Conservation (phyloP, 2,113 vertebrate genomes). For the Anhinga rufa region DNA sequence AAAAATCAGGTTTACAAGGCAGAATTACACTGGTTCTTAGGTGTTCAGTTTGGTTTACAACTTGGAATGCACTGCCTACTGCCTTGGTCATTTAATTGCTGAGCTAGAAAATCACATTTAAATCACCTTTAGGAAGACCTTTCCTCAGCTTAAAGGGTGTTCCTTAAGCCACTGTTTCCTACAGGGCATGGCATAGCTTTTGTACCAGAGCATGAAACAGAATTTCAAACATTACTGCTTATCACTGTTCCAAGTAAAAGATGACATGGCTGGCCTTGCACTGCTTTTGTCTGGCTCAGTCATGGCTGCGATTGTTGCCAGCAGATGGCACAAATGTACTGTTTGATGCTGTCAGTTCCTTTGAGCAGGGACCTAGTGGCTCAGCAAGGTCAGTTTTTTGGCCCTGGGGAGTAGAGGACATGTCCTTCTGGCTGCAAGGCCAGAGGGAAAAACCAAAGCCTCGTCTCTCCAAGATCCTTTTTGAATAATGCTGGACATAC, state of each 20-base stretch:
- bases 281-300: neutral
- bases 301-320: neutral
- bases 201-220: neutral
- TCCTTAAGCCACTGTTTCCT: neutral
- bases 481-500: neutral
- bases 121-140: neutral
- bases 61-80: neutral
- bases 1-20: neutral
- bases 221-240: neutral
- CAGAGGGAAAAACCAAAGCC: neutral
- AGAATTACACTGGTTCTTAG: neutral
- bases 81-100: neutral
- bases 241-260: no score
- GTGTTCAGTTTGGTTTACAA: neutral
- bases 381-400: neutral
- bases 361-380: neutral
- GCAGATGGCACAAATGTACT: slow-evolving; percentile 22
- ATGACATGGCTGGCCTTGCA: neutral
- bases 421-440: neutral
- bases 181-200: neutral
- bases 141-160: neutral
- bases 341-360: neutral
- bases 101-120: neutral
- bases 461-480: neutral
- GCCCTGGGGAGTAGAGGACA: neutral